Evolutionary conservation across 2,888 invertebrate species (phyloP), one percentile per base, ranked within the genome.

Genomic region (Galeruca laticollis): DNA sequence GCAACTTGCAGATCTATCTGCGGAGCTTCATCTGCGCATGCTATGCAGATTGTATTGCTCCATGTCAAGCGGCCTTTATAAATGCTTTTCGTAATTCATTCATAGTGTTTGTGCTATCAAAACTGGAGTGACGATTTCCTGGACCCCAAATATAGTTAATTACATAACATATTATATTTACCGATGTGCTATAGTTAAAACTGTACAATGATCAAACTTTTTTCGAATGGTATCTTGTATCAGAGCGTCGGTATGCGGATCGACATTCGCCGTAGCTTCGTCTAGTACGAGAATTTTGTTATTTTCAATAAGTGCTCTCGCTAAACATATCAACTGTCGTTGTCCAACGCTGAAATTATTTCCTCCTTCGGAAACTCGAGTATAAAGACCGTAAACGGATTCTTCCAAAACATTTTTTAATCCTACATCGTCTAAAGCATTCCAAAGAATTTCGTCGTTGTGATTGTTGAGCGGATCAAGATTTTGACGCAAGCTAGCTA

Each of bases 201-300:
- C 94, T 0, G 95, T 94, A 82, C 94, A 95, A 40, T 90, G 87
- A 0, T 88, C 88, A 82, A 95, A 95, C 82, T 93, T 93, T 57
- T 87, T 87, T 73, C 93, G 87, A 72, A 95, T 94, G 0, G 94
- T 93, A 35, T 87, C 87, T 82, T 95, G 95, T 73, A 95, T 95
- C 15, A 94, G 83, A 0, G 88, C 88, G 81, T 95, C 94, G 26
- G 94, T 95, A 60, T 91, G 90, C 0, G 92, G 92, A 85, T 95
- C 94, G 1, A 94, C 93, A 81, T 94, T 94, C 52, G 94, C 94
- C 0, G 94, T 95, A 60, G 95, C 94, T 86, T 95, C 95, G 82
- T 95, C 86, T 70, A 86, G 74, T 11, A 86, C 81, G 57, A 86
- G 68, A 52, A 86, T 83, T 69, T 81, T 83, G 72, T 82, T 85